Base-by-base conservation (phyloP, 2,888 invertebrate genomes). In the Cyclophora albipunctata region DNA sequence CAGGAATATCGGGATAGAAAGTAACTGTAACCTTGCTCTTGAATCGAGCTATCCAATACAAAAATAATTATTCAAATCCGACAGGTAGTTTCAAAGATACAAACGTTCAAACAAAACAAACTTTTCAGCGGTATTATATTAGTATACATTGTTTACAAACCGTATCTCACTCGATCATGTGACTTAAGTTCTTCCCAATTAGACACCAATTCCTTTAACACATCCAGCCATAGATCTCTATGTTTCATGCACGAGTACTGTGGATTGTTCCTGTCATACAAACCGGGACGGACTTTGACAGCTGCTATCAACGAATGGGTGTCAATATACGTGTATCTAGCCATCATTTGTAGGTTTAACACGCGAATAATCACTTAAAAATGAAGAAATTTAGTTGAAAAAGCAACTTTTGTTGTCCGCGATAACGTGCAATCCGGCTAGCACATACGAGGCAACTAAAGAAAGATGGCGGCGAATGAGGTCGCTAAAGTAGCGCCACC, bases 201-300 rank as follows among this genome's bases (percentile, higher is more conserved):
- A 3, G 60, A 51, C 43, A 63, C 63, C n/a, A 80, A 69, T 44
- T 78, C 78, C 46, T 59, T 60, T 51, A 75, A 71, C 6, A 78
- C 67, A 20, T 75, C 77, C 5, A 60, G 61, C 80, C 81, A 81
- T 50, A 78, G 70, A 57, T 50, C 74, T 80, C 37, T 60, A 49
- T 69, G 72, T 46, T 69, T 71, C 50, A 73, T 68, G 48, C 64
- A 67, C 44, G 67, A 70, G 51, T 75, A 75, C 45, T 64, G 63
- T 0, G 68, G 55, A 45, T 77, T 71, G 6, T 64, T 67, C 46
- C 68, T 76, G 46, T 72, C 69, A 56, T 78, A 80, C 46, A 81
- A 52, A 3, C 69, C 66, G 0, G 74, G 73, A 0, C 76, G 67
- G 3, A 58, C 62, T 58, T 73, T 75, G 20, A 80, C 66, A 0